Evolutionary conservation across 1,140 invertebrate genomes (phyloP), one percentile per base, ranked within the genome.

Genomic region (Druon quercuslanigerum): DNA sequence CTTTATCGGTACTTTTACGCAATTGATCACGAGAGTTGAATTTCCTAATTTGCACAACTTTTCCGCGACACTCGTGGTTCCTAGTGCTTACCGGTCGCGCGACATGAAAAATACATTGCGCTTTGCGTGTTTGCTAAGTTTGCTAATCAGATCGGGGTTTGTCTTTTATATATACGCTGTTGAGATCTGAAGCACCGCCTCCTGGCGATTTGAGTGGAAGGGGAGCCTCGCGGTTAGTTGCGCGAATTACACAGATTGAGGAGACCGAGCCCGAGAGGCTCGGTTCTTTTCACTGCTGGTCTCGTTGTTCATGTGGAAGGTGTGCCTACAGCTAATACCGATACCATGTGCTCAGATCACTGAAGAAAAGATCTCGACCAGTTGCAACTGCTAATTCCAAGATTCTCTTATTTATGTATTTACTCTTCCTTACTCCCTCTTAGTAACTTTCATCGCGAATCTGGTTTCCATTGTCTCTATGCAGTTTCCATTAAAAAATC

Each of bases 61-160:
- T 66, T 13, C n/a, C 25, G 40, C 60, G 60, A 40, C 60, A 66
- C 60, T 66, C 33, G 13, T 66, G 60, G 60, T n/a, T 66, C 40
- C 13, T 25, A 60, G 57, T 60, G 56, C 14, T 60, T 60, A 33
- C 20, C 16, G 57, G 20, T 60, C 33, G 14, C 25, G 60, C 60
- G 25, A 16, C 7, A 66, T 40, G 60, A 66, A 66, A 66, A 66
- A 66, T 40, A 20, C 40, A 66, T 66, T 46, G 17, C 60, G 74
- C 76, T 76, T 79, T 79, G 74, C 86, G 79, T 76, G 83, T 83
- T 87, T 87, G 85, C 81, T 76, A 84, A 87, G 84, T 89, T 88
- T 83, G 85, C 82, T 90, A 89, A 90, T 90, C 88, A 87, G 85
- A 87, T 87, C 81, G 85, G 84, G 85, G 85, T 88, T 89, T 88